Evolutionary conservation across 2,113 vertebrate species (phyloP), one percentile per base, ranked within the genome.

Genomic region (Oncorhynchus clarkii): DNA sequence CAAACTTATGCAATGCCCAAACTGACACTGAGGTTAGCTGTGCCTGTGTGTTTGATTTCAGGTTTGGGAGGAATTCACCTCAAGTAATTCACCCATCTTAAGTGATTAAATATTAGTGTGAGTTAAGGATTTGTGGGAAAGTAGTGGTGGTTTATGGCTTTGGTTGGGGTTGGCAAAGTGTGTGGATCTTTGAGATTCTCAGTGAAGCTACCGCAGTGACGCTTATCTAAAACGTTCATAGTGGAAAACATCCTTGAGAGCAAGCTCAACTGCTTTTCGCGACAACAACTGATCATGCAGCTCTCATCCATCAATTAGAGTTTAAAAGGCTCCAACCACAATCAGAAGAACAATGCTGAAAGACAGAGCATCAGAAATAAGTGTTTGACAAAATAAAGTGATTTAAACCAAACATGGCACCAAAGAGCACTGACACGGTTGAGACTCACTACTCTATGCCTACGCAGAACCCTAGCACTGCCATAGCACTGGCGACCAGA

Each of bases 221-320:
- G 8, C 39, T 39, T 39, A 57, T 45, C 39, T 11, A 45, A 11
- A 45, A 45, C 1, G 9, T 11, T 45, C 39, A 11, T 45, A 9
- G 39, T 11, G 39, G 8, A 45, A 26, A 24, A 27, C 64, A 22
- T 66, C 26, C 12, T 26, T 14, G 26, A 18, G 5, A 54, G 18
- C 18, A 18, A 7, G 6, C 31, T 4, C 31, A 13, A 27, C 16
- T 22, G 16, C 51, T 59, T 7, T 49, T 29, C 26, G 8, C 16
- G 22, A 29, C 54, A 12, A 16, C 71, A 12, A 16, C 71, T 39
- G 29, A 22, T 5, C 20, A 73, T 20, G 3, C 71, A n/a, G 3
- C 57, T 64, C 5, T 73, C 71, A 45, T 62, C 20, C 18, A 64
- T 73, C 34, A 73, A 24, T 73, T 14, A 73, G 29, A 34, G 29